A percentile compares a stretch with the other conserved stretches of the same genome.
phyloP scores from a whole-genome alignment of 2,113 vertebrate species.

The Dinomys branickii region DNA sequence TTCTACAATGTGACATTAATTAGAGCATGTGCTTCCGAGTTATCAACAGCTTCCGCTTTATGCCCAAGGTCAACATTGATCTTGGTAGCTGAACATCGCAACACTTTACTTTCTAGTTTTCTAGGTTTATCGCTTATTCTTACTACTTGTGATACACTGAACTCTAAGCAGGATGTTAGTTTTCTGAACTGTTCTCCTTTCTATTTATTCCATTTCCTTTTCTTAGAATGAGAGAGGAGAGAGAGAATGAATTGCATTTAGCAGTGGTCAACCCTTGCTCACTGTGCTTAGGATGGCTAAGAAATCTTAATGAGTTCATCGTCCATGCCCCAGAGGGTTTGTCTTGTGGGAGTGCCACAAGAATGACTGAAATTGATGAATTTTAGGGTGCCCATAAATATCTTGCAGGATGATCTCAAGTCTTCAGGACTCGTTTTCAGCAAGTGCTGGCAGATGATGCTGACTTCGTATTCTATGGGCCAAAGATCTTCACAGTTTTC shows the following conservation, averaged over 20 bases:
- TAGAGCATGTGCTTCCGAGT: too few species aligned
- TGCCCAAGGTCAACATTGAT: background rate
- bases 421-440: background rate
- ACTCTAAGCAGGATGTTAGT: background rate
- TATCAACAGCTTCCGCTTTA: rapidly evolving
- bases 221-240: background rate
- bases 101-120: background rate
- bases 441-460: background rate
- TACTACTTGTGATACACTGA: background rate
- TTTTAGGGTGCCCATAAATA: background rate
- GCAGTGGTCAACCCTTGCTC: background rate
- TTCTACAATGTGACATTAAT: background rate
- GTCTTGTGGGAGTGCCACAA: background rate
- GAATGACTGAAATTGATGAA: background rate
- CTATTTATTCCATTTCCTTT: background rate
- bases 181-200: background rate
- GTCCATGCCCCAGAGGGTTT: background rate
- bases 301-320: background rate
- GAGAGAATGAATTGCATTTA: background rate
- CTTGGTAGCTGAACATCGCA: background rate
- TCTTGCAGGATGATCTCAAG: background rate
- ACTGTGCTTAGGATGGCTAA: background rate
- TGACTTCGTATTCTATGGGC: background rate
- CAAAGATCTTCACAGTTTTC: background rate
- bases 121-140: background rate